Conservation (phyloP, 35 echinoderm and acorn worm genomes). For the Apostichopus japonicus region DNA sequence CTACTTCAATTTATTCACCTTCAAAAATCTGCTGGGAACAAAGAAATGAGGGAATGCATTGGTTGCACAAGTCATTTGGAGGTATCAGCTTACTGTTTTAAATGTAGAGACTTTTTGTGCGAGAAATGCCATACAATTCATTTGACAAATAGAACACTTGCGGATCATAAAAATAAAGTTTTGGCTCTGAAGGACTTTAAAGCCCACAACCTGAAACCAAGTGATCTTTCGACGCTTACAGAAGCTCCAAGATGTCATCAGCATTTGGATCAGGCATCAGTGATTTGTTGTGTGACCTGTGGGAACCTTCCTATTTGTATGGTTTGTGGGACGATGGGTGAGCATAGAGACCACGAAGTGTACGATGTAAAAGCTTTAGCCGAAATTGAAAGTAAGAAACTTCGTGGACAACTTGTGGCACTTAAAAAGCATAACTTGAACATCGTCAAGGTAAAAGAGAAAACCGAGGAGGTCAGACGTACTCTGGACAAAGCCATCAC, state of each 20-base stretch:
- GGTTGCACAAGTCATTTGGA: neutral
- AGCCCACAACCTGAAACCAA: neutral
- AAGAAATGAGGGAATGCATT: neutral
- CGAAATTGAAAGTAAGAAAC: neutral
- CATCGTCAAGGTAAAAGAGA: neutral
- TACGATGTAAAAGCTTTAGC: conserved; percentile 1
- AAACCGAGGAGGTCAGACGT: neutral
- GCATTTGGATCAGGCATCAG: neutral
- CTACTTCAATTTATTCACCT: neutral
- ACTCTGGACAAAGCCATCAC: neutral
- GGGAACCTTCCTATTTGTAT: conserved; percentile 38
- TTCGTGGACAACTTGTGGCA: neutral
- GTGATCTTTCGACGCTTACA: neutral
- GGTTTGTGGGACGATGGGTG: neutral
- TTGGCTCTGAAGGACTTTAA: neutral
- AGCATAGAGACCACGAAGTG: neutral
- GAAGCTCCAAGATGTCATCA: conserved; percentile 10
- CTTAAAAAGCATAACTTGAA: neutral
- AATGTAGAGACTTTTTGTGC: conserved; percentile 30
- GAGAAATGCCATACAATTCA: neutral
- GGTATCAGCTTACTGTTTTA: conserved; percentile 35
- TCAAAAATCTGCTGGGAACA: neutral
- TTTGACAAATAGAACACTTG: neutral
- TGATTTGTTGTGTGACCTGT: conserved; percentile 20
- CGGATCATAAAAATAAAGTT: neutral